Evolutionary conservation across 2,113 vertebrate species (phyloP).

Genomic region (Brachypteracias leptosomus): DNA sequence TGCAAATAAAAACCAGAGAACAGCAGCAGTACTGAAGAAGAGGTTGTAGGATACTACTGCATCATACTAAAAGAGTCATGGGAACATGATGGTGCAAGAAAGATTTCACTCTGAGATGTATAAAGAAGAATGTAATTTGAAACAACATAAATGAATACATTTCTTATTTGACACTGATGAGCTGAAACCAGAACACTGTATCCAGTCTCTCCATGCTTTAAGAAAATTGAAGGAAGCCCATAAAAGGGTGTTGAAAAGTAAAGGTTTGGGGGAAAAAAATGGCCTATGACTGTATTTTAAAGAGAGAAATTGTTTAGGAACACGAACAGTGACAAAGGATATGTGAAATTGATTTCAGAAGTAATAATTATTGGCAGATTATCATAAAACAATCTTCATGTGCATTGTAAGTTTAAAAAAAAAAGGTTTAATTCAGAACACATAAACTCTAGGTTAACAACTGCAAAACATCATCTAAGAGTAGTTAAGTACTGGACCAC

Average conservation of each 20-base stretch:
- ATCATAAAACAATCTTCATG: background rate
- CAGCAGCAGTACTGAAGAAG: background rate
- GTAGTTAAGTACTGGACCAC: background rate
- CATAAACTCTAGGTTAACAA: background rate
- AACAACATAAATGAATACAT: background rate
- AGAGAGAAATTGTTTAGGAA: background rate
- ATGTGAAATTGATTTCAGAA: background rate
- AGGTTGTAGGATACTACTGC: background rate
- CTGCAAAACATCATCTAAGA: background rate
- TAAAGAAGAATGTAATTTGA: background rate
- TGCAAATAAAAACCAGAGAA: background rate
- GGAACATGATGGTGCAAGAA: background rate
- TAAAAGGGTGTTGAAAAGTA: background rate
- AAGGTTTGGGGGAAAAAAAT: background rate
- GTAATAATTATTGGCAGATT: background rate
- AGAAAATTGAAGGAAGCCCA: background rate
- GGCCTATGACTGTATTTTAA: background rate
- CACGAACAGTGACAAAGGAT: background rate
- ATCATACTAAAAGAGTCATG: background rate
- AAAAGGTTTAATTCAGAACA: background rate
- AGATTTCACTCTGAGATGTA: background rate
- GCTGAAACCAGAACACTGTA: background rate
- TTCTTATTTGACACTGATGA: background rate
- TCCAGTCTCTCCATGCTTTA: background rate
- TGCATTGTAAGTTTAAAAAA: background rate